Evolutionary conservation across 64 coral and sea anemone species (phyloP).

Genomic region (Montipora efflorescens): DNA sequence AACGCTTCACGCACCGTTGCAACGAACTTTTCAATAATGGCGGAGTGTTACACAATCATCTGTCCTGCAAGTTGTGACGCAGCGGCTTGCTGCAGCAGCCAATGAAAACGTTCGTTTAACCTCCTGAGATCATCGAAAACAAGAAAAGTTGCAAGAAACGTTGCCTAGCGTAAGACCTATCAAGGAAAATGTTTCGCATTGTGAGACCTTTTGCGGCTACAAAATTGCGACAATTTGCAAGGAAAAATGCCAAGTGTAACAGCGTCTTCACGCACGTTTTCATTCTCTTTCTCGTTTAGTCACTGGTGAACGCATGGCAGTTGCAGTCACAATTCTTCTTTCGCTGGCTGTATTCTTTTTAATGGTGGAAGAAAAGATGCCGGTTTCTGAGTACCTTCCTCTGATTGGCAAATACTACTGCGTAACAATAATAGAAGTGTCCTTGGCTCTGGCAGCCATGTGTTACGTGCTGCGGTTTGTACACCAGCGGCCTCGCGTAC

Average conservation of each 20-base stretch:
- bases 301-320: conserved; percentile 94
- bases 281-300: conserved; percentile 29
- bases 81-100: too few relatives aligned
- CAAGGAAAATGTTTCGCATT: too few relatives aligned
- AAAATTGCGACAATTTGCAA: too few relatives aligned
- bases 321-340: conserved; percentile 89
- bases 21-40: too few relatives aligned
- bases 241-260: not conserved
- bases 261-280: not conserved
- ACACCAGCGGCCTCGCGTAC: conserved; percentile 63
- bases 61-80: too few relatives aligned
- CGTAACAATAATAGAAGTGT: conserved; percentile 88
- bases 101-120: too few relatives aligned
- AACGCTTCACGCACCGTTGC: too few relatives aligned
- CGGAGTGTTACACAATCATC: too few relatives aligned
- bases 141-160: too few relatives aligned
- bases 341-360: conserved; percentile 92
- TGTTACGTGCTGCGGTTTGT: conserved; percentile 76
- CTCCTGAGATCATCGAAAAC: too few relatives aligned
- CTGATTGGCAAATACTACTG: conserved; percentile 98
- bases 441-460: conserved; percentile 69
- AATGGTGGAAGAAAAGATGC: conserved; percentile 89
- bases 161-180: too few relatives aligned
- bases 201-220: too few relatives aligned
- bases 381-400: conserved; percentile 82